These are phyloP conservation scores for Plagodis dolabraria DNA, from an alignment of 2,888 invertebrate species.

Conservation along the genomic window DNA sequence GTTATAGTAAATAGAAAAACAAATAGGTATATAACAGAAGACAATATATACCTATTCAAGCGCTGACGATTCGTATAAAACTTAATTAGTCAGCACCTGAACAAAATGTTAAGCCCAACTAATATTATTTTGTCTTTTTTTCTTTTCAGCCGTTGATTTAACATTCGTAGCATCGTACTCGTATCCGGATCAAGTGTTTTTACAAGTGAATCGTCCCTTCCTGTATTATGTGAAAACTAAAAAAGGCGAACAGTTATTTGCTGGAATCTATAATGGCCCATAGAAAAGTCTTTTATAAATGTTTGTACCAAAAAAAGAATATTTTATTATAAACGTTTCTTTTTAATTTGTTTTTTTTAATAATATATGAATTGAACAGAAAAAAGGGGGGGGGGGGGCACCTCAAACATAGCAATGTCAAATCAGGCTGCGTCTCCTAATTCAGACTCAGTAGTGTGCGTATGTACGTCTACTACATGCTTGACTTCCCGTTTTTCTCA, in stretches of 20 bases:
- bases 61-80: too few relatives aligned
- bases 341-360: neutral
- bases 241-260: slow-evolving; percentile 41
- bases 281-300: neutral
- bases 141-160: neutral
- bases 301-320: too few relatives aligned
- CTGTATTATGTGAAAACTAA: slow-evolving; percentile 40
- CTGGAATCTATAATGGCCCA: slow-evolving; percentile 30
- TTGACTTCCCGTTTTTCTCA: too few relatives aligned
- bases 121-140: neutral
- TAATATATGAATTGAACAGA: too few relatives aligned
- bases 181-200: neutral
- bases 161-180: neutral
- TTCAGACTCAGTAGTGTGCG: too few relatives aligned
- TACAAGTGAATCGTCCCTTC: slow-evolving; percentile 43
- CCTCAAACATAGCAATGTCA: neutral
- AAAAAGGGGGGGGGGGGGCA: too few relatives aligned
- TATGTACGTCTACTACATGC: too few relatives aligned
- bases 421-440: too few relatives aligned
- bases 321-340: neutral
- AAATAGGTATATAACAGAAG: too few relatives aligned
- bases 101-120: neutral
- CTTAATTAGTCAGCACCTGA: too few relatives aligned
- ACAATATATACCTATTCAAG: too few relatives aligned
- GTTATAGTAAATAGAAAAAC: too few relatives aligned